phyloP scores from a whole-genome alignment of 2,888 invertebrate genomes.

The Ditula angustiorana region DNA sequence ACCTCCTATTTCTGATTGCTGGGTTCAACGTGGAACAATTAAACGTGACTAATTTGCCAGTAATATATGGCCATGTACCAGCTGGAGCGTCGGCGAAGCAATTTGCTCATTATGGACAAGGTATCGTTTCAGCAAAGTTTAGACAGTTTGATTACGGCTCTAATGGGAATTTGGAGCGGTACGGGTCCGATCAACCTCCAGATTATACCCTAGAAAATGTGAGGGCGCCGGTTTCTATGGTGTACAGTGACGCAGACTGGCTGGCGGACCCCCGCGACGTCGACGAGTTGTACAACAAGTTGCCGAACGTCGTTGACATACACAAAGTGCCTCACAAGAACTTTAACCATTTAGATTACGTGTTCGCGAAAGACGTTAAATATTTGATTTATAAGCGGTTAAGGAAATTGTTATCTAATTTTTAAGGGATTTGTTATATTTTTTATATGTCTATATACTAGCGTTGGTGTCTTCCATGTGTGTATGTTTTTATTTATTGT shows the following conservation, averaged over 20 bases:
- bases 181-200: conserved; percentile 61
- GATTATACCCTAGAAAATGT: conserved; percentile 61
- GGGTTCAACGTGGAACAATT: conserved; percentile 86
- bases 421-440: conserved; percentile 10
- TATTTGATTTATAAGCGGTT: conserved; percentile 50
- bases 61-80: conserved; percentile 81
- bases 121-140: conserved; percentile 61
- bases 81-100: conserved; percentile 84
- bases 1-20: conserved; percentile 84
- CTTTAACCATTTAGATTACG: conserved; percentile 74
- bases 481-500: no score
- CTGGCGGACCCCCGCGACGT: conserved; percentile 86
- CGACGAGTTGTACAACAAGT: conserved; percentile 71
- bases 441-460: no score
- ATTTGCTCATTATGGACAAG: conserved; percentile 83
- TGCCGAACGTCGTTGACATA: conserved; percentile 83
- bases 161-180: conserved; percentile 56
- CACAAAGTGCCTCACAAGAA: conserved; percentile 82
- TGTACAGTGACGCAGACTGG: conserved; percentile 86
- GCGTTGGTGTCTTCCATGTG: no score
- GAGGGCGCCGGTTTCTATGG: conserved; percentile 63
- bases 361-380: conserved; percentile 67
- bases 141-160: conserved; percentile 65
- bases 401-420: conserved; percentile 31
- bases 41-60: conserved; percentile 85